Percentiles rank a stretch among this genome's conserved stretches.
Evolutionary conservation across 2,113 vertebrate species (phyloP).

Genomic region (Charadrius vociferus): DNA sequence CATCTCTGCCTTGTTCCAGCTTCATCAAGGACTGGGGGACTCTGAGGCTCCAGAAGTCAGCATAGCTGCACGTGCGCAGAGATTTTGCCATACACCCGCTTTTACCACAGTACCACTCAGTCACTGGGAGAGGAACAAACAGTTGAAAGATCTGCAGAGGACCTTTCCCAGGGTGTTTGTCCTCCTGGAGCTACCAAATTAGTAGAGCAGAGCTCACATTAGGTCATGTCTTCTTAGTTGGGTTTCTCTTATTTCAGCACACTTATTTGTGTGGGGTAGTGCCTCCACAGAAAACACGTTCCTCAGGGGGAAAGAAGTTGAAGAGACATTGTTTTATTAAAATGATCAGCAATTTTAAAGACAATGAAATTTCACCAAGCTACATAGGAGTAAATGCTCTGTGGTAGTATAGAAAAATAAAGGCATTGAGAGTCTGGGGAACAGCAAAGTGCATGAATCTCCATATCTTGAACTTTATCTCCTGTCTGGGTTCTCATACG

Average conservation of each 20-base stretch:
- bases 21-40: not conserved
- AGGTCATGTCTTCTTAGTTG: not conserved
- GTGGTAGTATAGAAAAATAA: not conserved
- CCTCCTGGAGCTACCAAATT: not conserved
- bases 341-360: not conserved
- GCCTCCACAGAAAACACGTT: fast-evolving
- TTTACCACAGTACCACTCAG: not conserved
- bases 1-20: not conserved
- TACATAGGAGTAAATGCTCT: not conserved
- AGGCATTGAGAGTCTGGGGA: not conserved
- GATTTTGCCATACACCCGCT: not conserved
- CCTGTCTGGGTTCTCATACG: too few relatives aligned
- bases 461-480: fast-evolving
- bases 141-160: not conserved
- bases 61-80: not conserved
- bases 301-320: not conserved
- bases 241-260: not conserved
- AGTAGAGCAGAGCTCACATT: not conserved
- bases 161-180: not conserved
- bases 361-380: not conserved
- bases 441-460: not conserved
- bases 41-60: not conserved
- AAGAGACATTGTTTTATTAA: not conserved
- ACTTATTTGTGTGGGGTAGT: fast-evolving
- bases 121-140: not conserved